Percentiles rank a stretch among this genome's conserved stretches.
Conservation (phyloP, 2,797 vertebrate species). For the Crocodylus rhombifer region DNA sequence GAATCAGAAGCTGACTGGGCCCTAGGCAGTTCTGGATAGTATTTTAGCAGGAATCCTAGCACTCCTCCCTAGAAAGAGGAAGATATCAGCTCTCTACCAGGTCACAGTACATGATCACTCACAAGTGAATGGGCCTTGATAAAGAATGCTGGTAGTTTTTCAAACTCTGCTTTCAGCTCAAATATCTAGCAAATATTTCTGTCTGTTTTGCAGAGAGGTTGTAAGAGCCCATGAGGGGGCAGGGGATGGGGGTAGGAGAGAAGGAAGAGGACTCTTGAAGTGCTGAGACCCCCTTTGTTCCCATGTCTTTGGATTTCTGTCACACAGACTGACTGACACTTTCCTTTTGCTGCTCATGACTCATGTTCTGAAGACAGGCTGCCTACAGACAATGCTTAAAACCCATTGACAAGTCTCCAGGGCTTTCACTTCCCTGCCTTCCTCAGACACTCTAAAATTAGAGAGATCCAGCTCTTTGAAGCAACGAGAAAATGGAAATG, state of each 20-base stretch:
- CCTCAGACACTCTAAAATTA: constrained; percentile 76
- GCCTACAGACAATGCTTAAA: constrained; percentile 74
- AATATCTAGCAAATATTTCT: constrained; percentile 53
- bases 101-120: constrained; percentile 55
- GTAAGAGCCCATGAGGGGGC: too few relatives aligned
- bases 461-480: background rate
- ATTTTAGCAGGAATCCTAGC: constrained; percentile 67
- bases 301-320: constrained; percentile 68
- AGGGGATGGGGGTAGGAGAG: constrained; percentile 28
- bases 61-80: constrained; percentile 47
- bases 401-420: constrained; percentile 73
- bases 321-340: constrained; percentile 58
- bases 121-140: constrained; percentile 57
- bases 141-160: constrained; percentile 21
- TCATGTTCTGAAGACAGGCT: constrained; percentile 74
- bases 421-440: constrained; percentile 75
- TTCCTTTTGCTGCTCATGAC: constrained; percentile 69
- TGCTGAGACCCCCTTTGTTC: constrained; percentile 49
- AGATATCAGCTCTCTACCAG: constrained; percentile 68
- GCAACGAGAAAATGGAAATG: constrained; percentile 47
- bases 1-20: constrained; percentile 64
- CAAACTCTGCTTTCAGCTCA: constrained; percentile 48
- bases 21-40: constrained; percentile 65
- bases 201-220: constrained; percentile 40
- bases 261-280: constrained; percentile 41